phyloP scores from a whole-genome alignment of 2,888 invertebrate genomes.

The Macrosiphum euphorbiae region DNA sequence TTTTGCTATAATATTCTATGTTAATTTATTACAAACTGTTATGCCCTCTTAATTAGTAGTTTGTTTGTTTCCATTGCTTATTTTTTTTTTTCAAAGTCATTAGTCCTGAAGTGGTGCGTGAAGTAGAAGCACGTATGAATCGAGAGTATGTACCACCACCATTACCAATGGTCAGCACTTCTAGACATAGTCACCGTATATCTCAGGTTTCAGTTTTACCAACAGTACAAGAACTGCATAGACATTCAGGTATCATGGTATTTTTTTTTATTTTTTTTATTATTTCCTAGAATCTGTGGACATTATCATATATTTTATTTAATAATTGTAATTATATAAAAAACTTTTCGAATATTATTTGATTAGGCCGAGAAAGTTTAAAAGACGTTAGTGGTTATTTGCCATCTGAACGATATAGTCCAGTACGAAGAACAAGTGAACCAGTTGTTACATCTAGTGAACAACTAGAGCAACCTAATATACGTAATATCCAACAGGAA shows the following conservation, averaged over 20 bases:
- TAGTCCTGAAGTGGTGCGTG: conserved; percentile 89
- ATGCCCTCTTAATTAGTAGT: conserved; percentile 59
- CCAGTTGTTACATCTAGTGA: conserved; percentile 59
- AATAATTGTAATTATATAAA: conserved; percentile 49
- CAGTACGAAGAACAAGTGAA: conserved; percentile 90
- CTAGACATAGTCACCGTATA: conserved; percentile 66
- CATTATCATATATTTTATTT: not conserved
- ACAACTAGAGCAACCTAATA: conserved; percentile 68
- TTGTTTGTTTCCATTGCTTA: conserved; percentile 66
- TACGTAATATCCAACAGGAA: conserved; percentile 80
- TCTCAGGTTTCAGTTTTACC: conserved; percentile 71
- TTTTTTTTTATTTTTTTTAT: not conserved
- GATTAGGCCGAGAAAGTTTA: conserved; percentile 73
- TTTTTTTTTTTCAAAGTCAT: conserved; percentile 76
- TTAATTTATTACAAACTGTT: not conserved
- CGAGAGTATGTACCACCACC: conserved; percentile 82
- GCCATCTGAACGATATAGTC: conserved; percentile 85
- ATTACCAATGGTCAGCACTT: conserved; percentile 70
- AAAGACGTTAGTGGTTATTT: conserved; percentile 72
- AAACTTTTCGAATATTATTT: conserved; percentile 31
- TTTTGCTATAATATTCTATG: not conserved
- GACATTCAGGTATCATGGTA: conserved; percentile 63
- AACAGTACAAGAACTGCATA: conserved; percentile 79
- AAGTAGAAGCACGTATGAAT: conserved; percentile 90
- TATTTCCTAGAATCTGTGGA: not conserved